Base-by-base conservation (phyloP, 1,140 invertebrate genomes). In the Neotoxoptera formosana region DNA sequence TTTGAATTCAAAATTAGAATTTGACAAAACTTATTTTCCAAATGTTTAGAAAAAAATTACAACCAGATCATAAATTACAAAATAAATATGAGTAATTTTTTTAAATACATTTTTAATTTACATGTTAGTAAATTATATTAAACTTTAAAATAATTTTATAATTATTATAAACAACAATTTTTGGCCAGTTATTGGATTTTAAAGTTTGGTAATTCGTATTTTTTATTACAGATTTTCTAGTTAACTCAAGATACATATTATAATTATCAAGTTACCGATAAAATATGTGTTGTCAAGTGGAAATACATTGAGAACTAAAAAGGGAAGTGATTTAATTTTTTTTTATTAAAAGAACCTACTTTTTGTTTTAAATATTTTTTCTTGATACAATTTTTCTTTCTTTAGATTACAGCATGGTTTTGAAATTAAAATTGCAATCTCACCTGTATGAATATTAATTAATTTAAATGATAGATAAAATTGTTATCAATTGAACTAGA, bases 211-310 rank as follows among this genome's bases (percentile, higher is more conserved):
- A 76, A 76, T 76, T n/a, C 17, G 3, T 76, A 76, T 76, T 76
- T 76, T 76, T 76, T 76, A 76, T 76, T 76, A n/a, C 60, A 76
- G 60, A 76, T 76, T 76, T n/a, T 76, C 60, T 76, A 76, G 60
- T 76, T 76, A 76, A 76, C 60, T 76, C 60, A 76, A 76, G 60
- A 76, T 76, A 76, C 60, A 76, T 76, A 76, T 76, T 76, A n/a
- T 17, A 76, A 76, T 76, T 76, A n/a, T 76, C 60, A 76, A 76
- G 60, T 76, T 76, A 76, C 60, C 14, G 25, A 14, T 76, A n/a
- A 67, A 30, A 76, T 17, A 76, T 76, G 30, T 76, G 21, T 67
- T n/a, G 30, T 76, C 60, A 76, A 76, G 60, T n/a, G 4, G n/a
- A n/a, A 76, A n/a, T 34, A 76, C n/a, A 34, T 76, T 34, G 7